Base-by-base conservation (phyloP, 2,113 vertebrate species). In the Neogale vison region DNA sequence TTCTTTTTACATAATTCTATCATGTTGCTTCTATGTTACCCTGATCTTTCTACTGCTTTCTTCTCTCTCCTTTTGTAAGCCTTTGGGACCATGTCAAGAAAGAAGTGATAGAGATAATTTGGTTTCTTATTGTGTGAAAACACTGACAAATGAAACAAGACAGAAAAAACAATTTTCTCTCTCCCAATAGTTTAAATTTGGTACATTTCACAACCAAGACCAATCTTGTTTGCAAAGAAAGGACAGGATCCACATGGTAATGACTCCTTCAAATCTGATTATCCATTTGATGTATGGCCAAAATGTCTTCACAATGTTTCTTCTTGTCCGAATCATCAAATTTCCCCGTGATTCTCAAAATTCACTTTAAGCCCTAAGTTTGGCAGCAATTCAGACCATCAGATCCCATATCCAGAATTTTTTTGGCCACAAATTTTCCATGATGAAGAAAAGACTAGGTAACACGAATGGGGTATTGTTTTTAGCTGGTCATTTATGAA, bases 111-210 rank as follows among this genome's bases (percentile, higher is more conserved):
- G 39, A 90, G 85, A 87, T 91, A 52, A 87, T 85, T 93, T 93
- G 69, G 69, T 50, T 96, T 86, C 86, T 72, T 91, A 96, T 85
- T 80, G 67, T 86, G 79, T 92, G 74, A 94, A 95, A 95, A 95
- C 21, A 86, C 36, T 83, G 84, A 87, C 69, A 90, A 89, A 95
- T 88, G 72, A 97, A 95, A 92, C 36, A 55, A 50, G 67, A 87
- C 67, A 95, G 59, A 95, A 83, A 76, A 96, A 91, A 47, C 47
- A 87, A 84, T 80, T 26, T 84, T 13, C 14, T 77, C 15, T 79
- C 39, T 69, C 61, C 14, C 17, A 90, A 74, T 17, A 50, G 42
- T 17, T 81, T 93, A 91, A 82, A 96, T 39, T 67, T 47, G 55
- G 21, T 76, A 80, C 31, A 63, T 63, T 84, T 96, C 47, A 81